Evolutionary conservation across 2,888 invertebrate genomes (phyloP), one percentile per base, ranked within the genome.

Genomic region (Nymphalis urticae): DNA sequence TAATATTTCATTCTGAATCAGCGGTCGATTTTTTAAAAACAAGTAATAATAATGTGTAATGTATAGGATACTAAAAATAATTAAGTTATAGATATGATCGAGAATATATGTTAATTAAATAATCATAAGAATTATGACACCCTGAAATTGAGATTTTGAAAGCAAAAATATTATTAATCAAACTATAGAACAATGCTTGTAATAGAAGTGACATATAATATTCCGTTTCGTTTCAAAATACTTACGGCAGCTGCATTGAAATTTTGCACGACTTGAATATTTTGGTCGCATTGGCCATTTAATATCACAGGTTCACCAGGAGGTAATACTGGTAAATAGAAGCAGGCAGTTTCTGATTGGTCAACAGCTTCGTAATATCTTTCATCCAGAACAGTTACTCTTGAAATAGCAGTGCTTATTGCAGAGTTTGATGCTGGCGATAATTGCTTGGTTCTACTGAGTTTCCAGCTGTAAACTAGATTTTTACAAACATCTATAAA

Each of bases 401-500:
- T 60, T 8, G 66, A 17, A 7, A 84, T 82, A 8, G 76, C 76
- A 13, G 72, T 69, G 62, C 73, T 72, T 27, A 92, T 88, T 1
- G 81, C 78, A 0, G 53, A 63, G 6, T 48, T 72, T 0, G 81
- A 78, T 0, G 68, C 72, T 0, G 69, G 4, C 0, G 85, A 74
- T 7, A 89, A 73, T n/a, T 80, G 71, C 21, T 72, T 78, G 0
- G 77, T 76, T 75, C 85, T 82, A 68, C 90, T 88, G 0, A 91
- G 78, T 61, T 89, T 89, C 90, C 89, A 90, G 71, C 89, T 89
- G 75, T 78, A 86, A 0, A 89, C 90, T 90, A 75, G 36, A 75
- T 80, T 54, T 10, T 10, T 10, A 54, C 10, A 27, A 16, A 54
- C 9, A 24, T 50, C 17, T 50, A 17, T 48, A 48, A 48, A 48